These are phyloP conservation scores for Discoglossus pictus DNA, from an alignment of 2,797 vertebrate species.

Conservation along the genomic window DNA sequence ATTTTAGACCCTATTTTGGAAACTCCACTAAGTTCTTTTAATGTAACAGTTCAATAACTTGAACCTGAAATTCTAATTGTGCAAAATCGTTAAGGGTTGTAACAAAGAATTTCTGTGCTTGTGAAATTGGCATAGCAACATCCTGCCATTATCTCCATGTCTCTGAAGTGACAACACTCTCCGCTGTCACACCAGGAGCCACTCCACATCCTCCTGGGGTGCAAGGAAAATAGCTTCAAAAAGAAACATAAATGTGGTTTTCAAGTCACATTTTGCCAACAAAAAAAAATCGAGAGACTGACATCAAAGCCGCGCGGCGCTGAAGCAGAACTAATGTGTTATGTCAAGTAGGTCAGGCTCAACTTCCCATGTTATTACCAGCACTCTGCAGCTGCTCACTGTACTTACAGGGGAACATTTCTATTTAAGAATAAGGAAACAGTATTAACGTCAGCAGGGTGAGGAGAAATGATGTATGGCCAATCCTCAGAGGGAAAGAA, in stretches of 20 bases:
- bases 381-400: conserved; percentile 61
- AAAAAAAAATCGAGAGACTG: conserved; percentile 53
- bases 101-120: not conserved
- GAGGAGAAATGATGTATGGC: conserved; percentile 14
- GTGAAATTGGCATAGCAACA: conserved; percentile 7
- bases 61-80: conserved; percentile 1
- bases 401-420: conserved; percentile 67
- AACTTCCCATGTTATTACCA: conserved; percentile 63
- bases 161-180: conserved; percentile 34
- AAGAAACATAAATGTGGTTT: conserved; percentile 44
- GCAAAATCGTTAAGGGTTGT: conserved; percentile 2
- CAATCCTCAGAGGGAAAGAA: conserved; percentile 21
- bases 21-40: too few relatives aligned
- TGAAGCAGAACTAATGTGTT: conserved; percentile 75
- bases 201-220: conserved; percentile 38
- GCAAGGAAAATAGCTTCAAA: conserved; percentile 36
- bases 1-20: too few relatives aligned
- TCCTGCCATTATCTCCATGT: conserved; percentile 36
- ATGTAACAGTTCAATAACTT: not conserved
- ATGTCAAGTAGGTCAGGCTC: conserved; percentile 72
- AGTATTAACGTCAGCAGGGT: conserved; percentile 51
- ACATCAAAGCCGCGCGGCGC: conserved; percentile 66
- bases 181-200: conserved; percentile 27
- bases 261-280: conserved; percentile 49
- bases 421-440: conserved; percentile 60